Percentiles rank a stretch among this genome's conserved stretches.
phyloP scores from a whole-genome alignment of 2,797 vertebrate species.

The Melanogrammus aeglefinus region DNA sequence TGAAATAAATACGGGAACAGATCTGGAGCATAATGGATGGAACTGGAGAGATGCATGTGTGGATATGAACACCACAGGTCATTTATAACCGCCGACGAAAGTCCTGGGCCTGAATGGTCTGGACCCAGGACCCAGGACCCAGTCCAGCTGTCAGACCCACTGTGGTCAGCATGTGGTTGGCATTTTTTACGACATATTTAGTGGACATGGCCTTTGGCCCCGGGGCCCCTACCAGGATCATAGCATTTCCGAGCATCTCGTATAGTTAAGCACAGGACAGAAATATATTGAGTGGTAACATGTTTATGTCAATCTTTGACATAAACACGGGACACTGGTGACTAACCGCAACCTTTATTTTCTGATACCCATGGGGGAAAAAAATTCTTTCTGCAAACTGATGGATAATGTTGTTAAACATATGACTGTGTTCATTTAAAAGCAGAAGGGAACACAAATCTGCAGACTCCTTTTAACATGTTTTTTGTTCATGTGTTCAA shows the following conservation, averaged over 20 bases:
- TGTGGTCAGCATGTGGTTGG: constrained; percentile 29
- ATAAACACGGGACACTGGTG: constrained; percentile 22
- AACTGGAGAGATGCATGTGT: constrained; percentile 25
- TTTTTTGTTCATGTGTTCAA: not conserved
- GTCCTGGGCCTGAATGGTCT: constrained; percentile 17
- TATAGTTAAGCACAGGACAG: constrained; percentile 24
- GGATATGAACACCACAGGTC: constrained; percentile 37
- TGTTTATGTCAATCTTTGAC: constrained; percentile 11
- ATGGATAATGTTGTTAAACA: constrained; percentile 21
- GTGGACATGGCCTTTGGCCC: constrained; percentile 39
- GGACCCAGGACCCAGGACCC: constrained; percentile 41
- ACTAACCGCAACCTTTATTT: constrained; percentile 9
- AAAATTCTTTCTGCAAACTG: constrained; percentile 9
- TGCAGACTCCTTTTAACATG: not conserved
- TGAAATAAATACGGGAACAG: constrained; percentile 31
- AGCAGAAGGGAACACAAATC: not conserved
- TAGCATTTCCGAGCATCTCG: constrained; percentile 35
- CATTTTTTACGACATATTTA: constrained; percentile 41
- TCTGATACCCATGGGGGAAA: not conserved
- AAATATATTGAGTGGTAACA: constrained; percentile 31
- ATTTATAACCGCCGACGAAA: constrained; percentile 55
- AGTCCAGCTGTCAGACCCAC: constrained; percentile 38
- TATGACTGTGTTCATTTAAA: not conserved
- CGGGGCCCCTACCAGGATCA: constrained; percentile 30
- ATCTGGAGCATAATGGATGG: constrained; percentile 32